These are phyloP conservation scores for Oreortyx pictus DNA, from an alignment of 2,797 vertebrate species.

Conservation along the genomic window DNA sequence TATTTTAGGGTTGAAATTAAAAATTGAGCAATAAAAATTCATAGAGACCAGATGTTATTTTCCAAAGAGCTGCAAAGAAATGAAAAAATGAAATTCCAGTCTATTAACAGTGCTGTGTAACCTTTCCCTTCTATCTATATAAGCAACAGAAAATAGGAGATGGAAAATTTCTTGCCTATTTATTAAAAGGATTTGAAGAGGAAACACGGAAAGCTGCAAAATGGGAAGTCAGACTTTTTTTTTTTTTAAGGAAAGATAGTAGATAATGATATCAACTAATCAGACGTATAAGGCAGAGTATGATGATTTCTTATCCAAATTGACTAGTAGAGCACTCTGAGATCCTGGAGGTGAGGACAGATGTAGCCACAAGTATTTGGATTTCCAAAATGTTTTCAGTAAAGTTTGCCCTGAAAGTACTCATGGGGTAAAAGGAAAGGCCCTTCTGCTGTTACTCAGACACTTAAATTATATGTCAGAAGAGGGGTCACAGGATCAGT, in stretches of 20 bases:
- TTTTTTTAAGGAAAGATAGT: not conserved
- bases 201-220: constrained; percentile 1
- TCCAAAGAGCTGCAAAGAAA: not conserved
- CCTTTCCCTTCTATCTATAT: constrained; percentile 1
- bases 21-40: constrained; percentile 57
- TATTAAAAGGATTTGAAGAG: constrained; percentile 3
- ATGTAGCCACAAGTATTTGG: not conserved
- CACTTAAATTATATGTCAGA: not conserved
- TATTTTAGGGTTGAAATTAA: constrained; percentile 61
- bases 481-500: not conserved
- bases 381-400: not conserved
- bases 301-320: not conserved
- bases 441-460: not conserved
- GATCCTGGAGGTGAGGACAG: not conserved
- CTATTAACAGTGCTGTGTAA: constrained; percentile 12
- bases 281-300: not conserved
- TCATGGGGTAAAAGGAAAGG: not conserved
- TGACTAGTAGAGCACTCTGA: not conserved
- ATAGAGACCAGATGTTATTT: constrained; percentile 57
- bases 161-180: not conserved
- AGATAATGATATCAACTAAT: not conserved
- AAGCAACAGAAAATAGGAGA: not conserved
- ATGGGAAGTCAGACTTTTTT: not conserved
- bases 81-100: constrained; percentile 34
- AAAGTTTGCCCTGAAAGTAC: not conserved